phyloP scores from a whole-genome alignment of 2,797 vertebrate genomes.

The Gallinago nigripennis region DNA sequence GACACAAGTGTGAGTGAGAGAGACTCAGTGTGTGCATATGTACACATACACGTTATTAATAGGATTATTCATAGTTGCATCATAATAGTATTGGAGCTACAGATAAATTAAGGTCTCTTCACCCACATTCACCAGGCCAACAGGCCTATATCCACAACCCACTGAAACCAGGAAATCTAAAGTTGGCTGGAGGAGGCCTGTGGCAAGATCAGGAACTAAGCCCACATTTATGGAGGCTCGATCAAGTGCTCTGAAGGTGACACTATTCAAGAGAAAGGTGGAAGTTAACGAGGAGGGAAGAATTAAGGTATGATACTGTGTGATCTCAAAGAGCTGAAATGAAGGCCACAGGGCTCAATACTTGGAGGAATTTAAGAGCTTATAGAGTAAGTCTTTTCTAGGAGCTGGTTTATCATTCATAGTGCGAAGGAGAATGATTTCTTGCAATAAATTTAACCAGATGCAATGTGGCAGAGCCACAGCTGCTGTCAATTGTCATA shows the following conservation, averaged over 20 bases:
- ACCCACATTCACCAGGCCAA: neutral
- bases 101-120: neutral
- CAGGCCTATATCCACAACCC: neutral
- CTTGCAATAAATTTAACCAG: neutral
- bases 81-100: neutral
- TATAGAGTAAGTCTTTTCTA: neutral
- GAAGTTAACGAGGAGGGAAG: neutral
- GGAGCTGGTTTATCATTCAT: neutral
- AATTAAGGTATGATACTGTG: neutral
- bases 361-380: neutral
- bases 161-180: neutral
- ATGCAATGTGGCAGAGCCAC: neutral
- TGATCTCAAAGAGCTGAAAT: neutral
- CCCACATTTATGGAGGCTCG: neutral
- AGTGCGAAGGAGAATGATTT: neutral
- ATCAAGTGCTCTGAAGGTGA: neutral
- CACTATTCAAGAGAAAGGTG: neutral
- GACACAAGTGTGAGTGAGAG: neutral
- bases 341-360: neutral
- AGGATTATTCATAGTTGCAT: neutral
- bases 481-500: neutral
- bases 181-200: neutral
- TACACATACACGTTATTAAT: neutral
- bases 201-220: neutral
- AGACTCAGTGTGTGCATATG: neutral